Conservation (phyloP, 1,140 invertebrate genomes). For the Stegodyphus dumicola region DNA sequence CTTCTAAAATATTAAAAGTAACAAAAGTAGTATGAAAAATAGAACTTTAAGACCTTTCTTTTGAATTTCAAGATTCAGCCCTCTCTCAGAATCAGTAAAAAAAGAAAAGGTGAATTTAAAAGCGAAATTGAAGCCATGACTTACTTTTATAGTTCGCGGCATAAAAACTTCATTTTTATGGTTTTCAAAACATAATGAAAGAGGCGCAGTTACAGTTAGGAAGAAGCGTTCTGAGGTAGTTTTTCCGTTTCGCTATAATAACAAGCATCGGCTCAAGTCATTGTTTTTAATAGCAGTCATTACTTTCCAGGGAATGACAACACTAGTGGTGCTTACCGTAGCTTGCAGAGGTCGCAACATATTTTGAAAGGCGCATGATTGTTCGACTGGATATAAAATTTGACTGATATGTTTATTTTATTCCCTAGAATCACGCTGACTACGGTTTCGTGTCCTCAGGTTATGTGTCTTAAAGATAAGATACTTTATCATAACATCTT, state of each 20-base stretch:
- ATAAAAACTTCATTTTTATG: conserved; percentile 51
- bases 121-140: conserved; percentile 33
- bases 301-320: conserved; percentile 10
- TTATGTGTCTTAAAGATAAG: background rate
- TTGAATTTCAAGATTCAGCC: conserved; percentile 3
- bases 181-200: conserved; percentile 44
- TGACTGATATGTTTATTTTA: conserved; percentile 22
- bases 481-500: background rate
- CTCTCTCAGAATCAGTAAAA: background rate
- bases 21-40: conserved; percentile 23
- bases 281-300: conserved; percentile 48
- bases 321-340: conserved; percentile 12
- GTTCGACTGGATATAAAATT: conserved; percentile 18
- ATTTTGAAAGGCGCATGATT: conserved; percentile 5
- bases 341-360: background rate
- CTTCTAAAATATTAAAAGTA: no score
- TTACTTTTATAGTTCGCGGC: conserved; percentile 38
- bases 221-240: background rate
- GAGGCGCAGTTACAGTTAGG: conserved; percentile 26
- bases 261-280: conserved; percentile 27
- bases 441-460: background rate
- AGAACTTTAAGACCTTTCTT: conserved; percentile 30
- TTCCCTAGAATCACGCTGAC: no score
- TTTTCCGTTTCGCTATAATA: conserved; percentile 4
- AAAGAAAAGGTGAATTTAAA: conserved; percentile 36